A percentile compares a stretch with the other conserved stretches of the same genome.
These are phyloP conservation scores for Cryptus viduatorius DNA, from an alignment of 2,888 invertebrate species.

Conservation along the genomic window DNA sequence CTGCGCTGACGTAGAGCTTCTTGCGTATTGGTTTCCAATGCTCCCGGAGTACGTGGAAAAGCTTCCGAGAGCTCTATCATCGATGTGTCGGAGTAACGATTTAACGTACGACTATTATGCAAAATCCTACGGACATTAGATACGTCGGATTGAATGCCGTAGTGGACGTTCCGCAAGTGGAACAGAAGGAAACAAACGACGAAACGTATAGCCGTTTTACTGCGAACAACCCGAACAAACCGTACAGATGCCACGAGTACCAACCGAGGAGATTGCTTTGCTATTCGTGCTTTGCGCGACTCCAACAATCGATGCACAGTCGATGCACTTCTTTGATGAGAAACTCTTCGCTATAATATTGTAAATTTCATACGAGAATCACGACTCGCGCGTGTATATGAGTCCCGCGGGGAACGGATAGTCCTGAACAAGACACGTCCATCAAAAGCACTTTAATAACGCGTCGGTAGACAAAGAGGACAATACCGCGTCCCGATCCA, in stretches of 20 bases:
- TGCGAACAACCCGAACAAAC: too few relatives aligned
- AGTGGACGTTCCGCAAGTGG: conserved; percentile 1
- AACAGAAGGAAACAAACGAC: conserved; percentile 5
- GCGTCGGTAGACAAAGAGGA: conserved; percentile 29
- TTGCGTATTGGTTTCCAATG: conserved; percentile 25
- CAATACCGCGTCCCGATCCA: conserved; percentile 40
- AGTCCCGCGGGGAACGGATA: conserved; percentile 54
- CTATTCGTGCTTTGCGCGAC: background rate
- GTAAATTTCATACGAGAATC: conserved; percentile 4
- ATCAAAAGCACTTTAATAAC: conserved; percentile 60
- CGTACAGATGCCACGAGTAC: too few relatives aligned
- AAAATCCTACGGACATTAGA: background rate
- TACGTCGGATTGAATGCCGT: background rate
- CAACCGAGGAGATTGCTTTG: background rate
- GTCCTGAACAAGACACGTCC: conserved; percentile 54
- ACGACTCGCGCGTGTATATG: background rate
- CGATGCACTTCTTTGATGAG: background rate
- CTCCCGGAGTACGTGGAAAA: background rate
- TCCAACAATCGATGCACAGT: background rate
- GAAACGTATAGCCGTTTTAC: background rate
- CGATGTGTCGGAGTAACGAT: background rate
- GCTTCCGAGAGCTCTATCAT: background rate
- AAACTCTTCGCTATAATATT: background rate
- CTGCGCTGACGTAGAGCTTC: background rate
- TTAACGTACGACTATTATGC: conserved; percentile 4